phyloP scores from a whole-genome alignment of 2,113 vertebrate genomes.

The Bubo scandiacus region DNA sequence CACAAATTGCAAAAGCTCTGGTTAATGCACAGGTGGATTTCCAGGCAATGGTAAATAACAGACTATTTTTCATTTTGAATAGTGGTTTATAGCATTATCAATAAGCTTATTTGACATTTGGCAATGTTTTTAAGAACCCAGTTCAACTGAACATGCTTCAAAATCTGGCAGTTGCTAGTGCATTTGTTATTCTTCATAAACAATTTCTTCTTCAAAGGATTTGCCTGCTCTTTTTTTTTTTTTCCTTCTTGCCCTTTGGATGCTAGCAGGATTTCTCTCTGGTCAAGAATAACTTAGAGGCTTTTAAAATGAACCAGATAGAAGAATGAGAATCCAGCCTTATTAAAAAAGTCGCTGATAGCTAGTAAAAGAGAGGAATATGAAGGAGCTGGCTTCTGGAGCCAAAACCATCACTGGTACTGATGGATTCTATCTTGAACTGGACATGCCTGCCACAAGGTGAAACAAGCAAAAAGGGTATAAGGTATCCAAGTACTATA shows the following conservation, averaged over 20 bases:
- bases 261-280: neutral
- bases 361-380: neutral
- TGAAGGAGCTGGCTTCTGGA: neutral
- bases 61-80: constrained; percentile 12
- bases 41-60: constrained; percentile 90
- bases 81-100: neutral
- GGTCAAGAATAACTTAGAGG: neutral
- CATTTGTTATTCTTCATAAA: neutral
- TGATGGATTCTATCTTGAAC: neutral
- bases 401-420: neutral
- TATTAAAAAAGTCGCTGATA: neutral
- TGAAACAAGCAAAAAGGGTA: neutral
- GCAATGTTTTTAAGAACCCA: neutral
- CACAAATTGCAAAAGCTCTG: constrained; percentile 96
- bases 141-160: neutral
- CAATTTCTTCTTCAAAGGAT: neutral
- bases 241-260: neutral
- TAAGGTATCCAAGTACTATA: neutral
- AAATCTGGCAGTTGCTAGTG: neutral
- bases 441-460: neutral
- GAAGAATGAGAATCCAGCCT: neutral
- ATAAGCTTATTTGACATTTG: constrained; percentile 15
- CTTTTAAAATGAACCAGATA: neutral
- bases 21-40: constrained; percentile 94
- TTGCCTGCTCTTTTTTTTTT: neutral